Evolutionary conservation across 2,888 invertebrate species (phyloP).

Genomic region (Lepidochrysops patricia): DNA sequence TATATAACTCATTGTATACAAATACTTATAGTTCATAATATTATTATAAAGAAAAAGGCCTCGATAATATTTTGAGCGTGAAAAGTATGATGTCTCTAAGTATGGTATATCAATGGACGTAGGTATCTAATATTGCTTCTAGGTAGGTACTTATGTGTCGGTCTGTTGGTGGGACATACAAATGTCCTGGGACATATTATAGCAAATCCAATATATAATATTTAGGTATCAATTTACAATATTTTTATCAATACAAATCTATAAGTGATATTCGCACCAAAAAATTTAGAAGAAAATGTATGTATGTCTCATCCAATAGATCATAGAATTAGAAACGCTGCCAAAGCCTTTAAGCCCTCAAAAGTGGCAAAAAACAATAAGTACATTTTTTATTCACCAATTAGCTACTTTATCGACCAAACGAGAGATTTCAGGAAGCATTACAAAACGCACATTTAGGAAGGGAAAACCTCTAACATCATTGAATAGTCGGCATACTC

Average conservation of each 20-base stretch:
- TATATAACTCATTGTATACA: no score
- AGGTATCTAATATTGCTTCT: conserved; percentile 3
- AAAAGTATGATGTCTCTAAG: background rate
- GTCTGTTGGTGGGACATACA: background rate
- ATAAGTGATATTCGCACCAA: no score
- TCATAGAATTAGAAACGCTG: background rate
- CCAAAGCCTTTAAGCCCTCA: background rate
- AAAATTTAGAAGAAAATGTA: background rate
- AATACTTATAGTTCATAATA: no score
- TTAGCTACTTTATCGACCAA: background rate
- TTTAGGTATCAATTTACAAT: no score
- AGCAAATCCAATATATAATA: background rate
- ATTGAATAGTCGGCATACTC: background rate
- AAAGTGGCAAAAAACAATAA: background rate
- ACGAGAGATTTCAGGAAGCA: background rate
- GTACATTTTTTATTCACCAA: background rate
- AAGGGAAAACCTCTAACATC: background rate
- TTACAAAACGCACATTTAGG: background rate
- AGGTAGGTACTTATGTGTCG: conserved; percentile 12
- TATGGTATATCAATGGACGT: background rate
- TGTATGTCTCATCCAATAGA: background rate
- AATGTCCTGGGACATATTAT: background rate
- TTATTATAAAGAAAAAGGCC: background rate
- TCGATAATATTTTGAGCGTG: background rate
- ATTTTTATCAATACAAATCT: no score